These are phyloP conservation scores for Drosophila sordidapex DNA, from an alignment of 2,888 invertebrate species.

Conservation along the genomic window DNA sequence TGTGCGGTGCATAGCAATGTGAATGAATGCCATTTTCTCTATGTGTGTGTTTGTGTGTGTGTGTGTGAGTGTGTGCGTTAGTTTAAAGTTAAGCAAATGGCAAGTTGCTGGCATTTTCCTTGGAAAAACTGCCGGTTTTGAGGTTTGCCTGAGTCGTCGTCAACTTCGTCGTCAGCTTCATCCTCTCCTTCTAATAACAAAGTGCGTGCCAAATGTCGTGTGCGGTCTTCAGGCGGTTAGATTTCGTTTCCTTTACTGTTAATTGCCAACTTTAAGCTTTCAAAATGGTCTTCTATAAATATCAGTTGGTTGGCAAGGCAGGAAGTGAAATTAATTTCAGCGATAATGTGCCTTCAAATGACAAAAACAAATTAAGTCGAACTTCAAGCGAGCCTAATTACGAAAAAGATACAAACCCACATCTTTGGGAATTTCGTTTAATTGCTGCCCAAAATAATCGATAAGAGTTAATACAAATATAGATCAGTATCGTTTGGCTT, in stretches of 20 bases:
- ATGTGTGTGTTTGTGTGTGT: slow-evolving; percentile 15
- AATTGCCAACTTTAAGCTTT: slow-evolving; percentile 67
- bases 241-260: slow-evolving; percentile 50
- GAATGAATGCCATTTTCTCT: slow-evolving; percentile 17
- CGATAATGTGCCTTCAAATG: slow-evolving; percentile 21
- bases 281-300: slow-evolving; percentile 4
- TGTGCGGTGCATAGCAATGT: slow-evolving; percentile 72
- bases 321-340: slow-evolving; percentile 25
- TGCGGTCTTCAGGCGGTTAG: slow-evolving; percentile 40
- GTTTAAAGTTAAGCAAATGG: slow-evolving; percentile 61
- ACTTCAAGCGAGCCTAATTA: neutral
- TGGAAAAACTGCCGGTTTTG: slow-evolving; percentile 46
- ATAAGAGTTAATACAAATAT: neutral
- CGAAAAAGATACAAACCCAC: neutral
- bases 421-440: neutral
- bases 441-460: neutral
- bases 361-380: neutral
- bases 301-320: slow-evolving; percentile 7
- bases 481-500: neutral
- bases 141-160: slow-evolving; percentile 50
- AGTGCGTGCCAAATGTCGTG: slow-evolving; percentile 61
- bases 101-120: slow-evolving; percentile 10
- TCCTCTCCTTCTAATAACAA: slow-evolving; percentile 56
- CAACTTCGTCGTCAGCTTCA: slow-evolving; percentile 13
- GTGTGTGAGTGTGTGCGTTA: slow-evolving; percentile 35